Evolutionary conservation across 2,797 vertebrate genomes (phyloP), one percentile per base, ranked within the genome.

Genomic region (Protosalanx chinensis): DNA sequence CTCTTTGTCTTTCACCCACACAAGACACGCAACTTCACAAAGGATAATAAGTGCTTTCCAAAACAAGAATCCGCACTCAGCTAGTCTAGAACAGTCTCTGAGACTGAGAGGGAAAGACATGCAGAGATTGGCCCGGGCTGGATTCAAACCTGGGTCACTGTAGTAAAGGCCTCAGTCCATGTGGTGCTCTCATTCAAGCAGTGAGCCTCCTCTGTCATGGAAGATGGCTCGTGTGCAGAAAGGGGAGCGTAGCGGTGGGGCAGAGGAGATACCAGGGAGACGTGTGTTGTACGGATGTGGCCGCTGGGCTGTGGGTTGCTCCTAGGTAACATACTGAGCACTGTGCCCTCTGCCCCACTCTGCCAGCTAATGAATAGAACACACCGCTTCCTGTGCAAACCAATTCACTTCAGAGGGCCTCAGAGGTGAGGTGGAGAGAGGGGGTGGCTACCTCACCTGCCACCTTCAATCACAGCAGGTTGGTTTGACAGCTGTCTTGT

Each of bases 401-500:
- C 74, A 79, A 81, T 79, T 81, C 77, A 76, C 79, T 72, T 72
- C 69, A 82, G 72, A 70, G 68, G 75, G 67, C 60, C 62, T 33
- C 41, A 27, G 49, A 33, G 37, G 46, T 23, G n/a, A 37, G 71
- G 60, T 51, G 81, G 37, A 72, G 6, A 62, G 63, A 29, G 58
- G 77, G 87, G 84, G 67, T 81, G 61, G 90, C 87, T 84, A 84
- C 84, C 90, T 93, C 94, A 96, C 93, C 93, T 96, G 95, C 92
- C 91, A 92, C 93, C 93, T 93, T 93, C 93, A 93, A 85, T 96
- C 94, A 95, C 67, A 65, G 82, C 88, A 76, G 88, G 77, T 87
- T 87, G 89, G 89, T 93, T 30, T 92, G 92, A 94, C 90, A 92
- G 90, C 90, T 93, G 91, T 91, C 90, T 89, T 81, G 87, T 89